A percentile compares a stretch with the other conserved stretches of the same genome.
These are phyloP conservation scores for Ochlodes sylvanus DNA, from an alignment of 2,888 invertebrate genomes.

Conservation along the genomic window DNA sequence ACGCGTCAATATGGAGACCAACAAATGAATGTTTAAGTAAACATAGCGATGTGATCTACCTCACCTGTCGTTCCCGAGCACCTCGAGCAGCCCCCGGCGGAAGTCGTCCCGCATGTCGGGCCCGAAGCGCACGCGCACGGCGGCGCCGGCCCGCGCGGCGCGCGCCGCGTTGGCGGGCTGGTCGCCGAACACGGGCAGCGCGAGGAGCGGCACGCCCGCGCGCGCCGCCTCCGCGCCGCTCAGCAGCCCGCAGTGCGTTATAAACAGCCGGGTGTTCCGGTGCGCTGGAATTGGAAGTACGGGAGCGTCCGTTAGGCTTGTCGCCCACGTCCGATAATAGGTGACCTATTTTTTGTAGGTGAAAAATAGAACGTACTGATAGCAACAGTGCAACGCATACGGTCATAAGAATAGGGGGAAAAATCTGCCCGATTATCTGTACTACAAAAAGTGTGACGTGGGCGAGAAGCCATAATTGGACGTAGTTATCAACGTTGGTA, in stretches of 20 bases:
- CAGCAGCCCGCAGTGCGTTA: constrained; percentile 59
- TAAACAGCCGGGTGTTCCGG: constrained; percentile 55
- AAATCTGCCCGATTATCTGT: too few relatives aligned
- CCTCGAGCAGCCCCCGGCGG: constrained; percentile 50
- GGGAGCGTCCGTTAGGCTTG: too few relatives aligned
- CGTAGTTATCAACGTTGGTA: too few relatives aligned
- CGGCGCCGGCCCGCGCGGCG: constrained; percentile 53
- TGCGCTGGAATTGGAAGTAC: constrained; percentile 50
- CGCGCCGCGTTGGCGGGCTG: constrained; percentile 62
- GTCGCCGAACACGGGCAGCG: constrained; percentile 66
- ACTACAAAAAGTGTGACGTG: too few relatives aligned
- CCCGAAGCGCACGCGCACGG: constrained; percentile 50
- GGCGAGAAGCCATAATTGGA: too few relatives aligned
- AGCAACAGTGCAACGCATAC: too few relatives aligned
- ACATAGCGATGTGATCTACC: background rate
- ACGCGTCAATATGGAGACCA: too few relatives aligned
- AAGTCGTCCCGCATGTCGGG: constrained; percentile 52
- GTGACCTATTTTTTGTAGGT: too few relatives aligned
- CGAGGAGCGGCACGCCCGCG: constrained; percentile 63
- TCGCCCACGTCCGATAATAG: too few relatives aligned
- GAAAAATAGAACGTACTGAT: too few relatives aligned
- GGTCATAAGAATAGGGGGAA: too few relatives aligned
- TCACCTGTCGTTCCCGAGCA: constrained; percentile 58
- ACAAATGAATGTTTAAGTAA: too few relatives aligned
- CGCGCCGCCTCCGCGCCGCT: constrained; percentile 53